Conservation (phyloP, 2,113 vertebrate species). For the Noturus placidus region DNA sequence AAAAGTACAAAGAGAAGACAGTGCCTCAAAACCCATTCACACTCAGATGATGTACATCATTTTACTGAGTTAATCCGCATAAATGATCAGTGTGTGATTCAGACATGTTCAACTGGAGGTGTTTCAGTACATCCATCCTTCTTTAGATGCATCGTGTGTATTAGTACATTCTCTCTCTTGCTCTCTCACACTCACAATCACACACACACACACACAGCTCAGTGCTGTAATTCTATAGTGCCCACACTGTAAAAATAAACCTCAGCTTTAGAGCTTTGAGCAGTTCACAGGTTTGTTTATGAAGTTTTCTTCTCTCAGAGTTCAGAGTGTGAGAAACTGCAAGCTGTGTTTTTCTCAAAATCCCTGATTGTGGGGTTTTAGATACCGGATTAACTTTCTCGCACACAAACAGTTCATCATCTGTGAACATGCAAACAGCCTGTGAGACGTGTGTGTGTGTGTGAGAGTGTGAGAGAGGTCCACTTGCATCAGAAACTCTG, state of each 20-base stretch:
- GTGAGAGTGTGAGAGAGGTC: background rate
- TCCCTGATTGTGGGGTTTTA: background rate
- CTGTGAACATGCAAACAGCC: background rate
- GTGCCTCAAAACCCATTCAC: too few species aligned
- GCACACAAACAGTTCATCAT: background rate
- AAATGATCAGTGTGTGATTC: too few species aligned
- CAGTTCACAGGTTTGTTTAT: background rate
- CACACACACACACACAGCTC: background rate
- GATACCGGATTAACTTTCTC: background rate
- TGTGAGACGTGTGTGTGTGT: background rate
- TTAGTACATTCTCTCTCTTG: too few species aligned
- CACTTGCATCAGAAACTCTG: background rate
- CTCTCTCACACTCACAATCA: background rate
- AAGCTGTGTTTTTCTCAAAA: background rate
- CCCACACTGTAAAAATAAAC: background rate
- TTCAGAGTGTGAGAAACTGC: background rate
- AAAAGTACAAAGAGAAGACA: too few species aligned
- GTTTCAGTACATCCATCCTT: too few species aligned
- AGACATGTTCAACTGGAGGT: too few species aligned
- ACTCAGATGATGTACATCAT: background rate
- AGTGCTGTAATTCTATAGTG: background rate
- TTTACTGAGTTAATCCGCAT: too few species aligned
- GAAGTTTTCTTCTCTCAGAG: background rate
- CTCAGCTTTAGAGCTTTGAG: background rate
- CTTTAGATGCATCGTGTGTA: too few species aligned